Evolutionary conservation across 2,113 vertebrate species (phyloP).

Genomic region (Alethe castanea): DNA sequence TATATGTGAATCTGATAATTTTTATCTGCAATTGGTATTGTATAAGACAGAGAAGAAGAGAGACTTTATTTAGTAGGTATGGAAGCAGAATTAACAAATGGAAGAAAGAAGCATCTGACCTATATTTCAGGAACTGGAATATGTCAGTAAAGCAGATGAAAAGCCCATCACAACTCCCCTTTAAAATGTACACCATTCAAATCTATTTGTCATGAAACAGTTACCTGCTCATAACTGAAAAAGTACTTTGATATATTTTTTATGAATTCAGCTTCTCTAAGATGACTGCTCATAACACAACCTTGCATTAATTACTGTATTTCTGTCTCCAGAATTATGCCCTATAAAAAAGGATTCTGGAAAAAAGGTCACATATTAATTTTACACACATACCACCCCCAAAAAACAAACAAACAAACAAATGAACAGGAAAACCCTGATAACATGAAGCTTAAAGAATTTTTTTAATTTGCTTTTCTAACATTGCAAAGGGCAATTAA

Average conservation of each 20-base stretch:
- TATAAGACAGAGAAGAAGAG: background rate
- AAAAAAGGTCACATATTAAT: background rate
- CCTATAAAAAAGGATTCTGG: background rate
- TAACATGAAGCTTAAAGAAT: background rate
- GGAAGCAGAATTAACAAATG: constrained; percentile 17
- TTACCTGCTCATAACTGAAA: constrained; percentile 33
- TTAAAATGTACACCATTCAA: constrained; percentile 27
- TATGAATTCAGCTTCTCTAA: constrained; percentile 22
- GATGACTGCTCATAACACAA: background rate
- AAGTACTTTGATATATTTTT: constrained; percentile 43
- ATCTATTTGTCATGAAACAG: constrained; percentile 27
- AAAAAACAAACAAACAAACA: too few species aligned
- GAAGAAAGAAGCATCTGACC: constrained; percentile 32
- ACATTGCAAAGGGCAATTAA: background rate
- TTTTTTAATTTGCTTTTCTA: background rate
- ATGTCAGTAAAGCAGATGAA: background rate
- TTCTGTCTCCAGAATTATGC: background rate
- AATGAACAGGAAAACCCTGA: too few species aligned
- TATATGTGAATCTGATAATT: background rate
- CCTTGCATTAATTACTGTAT: constrained; percentile 27
- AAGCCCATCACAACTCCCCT: background rate
- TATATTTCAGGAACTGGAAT: constrained; percentile 32
- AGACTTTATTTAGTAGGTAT: background rate
- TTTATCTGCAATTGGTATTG: background rate
- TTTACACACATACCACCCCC: background rate